A percentile compares a stretch with the other conserved stretches of the same genome.
These are phyloP conservation scores for Diplolepis rosae DNA, from an alignment of 2,888 invertebrate genomes.

Conservation along the genomic window DNA sequence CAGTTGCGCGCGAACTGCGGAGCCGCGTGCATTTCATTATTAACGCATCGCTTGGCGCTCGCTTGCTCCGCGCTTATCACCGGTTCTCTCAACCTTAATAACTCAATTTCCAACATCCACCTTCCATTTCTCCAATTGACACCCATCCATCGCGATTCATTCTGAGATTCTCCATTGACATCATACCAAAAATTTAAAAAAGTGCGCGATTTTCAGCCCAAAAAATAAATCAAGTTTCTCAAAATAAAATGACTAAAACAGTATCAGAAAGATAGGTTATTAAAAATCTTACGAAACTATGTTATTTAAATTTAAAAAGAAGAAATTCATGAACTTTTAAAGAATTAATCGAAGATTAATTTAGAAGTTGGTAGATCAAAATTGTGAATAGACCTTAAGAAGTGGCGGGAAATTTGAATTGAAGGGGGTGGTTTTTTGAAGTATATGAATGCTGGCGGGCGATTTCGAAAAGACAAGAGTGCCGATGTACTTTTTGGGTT, in stretches of 20 bases:
- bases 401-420: conserved; percentile 11
- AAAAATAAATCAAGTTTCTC: too few species aligned
- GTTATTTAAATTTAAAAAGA: too few species aligned
- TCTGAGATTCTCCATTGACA: background rate
- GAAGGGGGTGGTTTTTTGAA: background rate
- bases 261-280: too few species aligned
- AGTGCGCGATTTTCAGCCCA: too few species aligned
- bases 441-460: background rate
- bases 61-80: background rate
- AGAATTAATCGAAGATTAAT: too few species aligned
- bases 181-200: background rate
- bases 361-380: too few species aligned
- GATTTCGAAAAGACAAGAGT: background rate
- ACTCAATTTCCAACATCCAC: background rate
- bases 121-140: background rate
- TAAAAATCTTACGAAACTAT: too few species aligned
- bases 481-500: conserved; percentile 14
- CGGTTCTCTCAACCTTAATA: background rate
- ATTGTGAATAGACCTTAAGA: too few species aligned
- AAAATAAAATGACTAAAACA: too few species aligned
- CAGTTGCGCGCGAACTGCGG: conserved; percentile 70
- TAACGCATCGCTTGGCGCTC: conserved; percentile 1
- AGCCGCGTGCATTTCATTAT: conserved; percentile 58
- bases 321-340: too few species aligned
- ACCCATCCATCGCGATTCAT: background rate